Evolutionary conservation across 2,113 vertebrate species (phyloP).

Genomic region (Cottus gobio): DNA sequence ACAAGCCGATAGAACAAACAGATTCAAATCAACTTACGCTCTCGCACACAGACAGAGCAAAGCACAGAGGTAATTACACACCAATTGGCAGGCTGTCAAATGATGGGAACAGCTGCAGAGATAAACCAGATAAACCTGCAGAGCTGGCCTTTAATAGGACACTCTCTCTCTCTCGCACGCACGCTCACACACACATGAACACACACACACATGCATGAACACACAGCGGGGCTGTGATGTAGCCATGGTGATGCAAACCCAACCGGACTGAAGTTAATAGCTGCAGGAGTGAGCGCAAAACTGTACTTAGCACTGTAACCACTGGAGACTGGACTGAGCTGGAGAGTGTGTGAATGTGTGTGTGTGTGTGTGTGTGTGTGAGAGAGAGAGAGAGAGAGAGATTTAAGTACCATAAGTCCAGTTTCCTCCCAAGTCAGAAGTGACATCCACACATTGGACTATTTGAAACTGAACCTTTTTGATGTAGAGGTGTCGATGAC

Average conservation of each 20-base stretch:
- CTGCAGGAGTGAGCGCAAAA: conserved; percentile 13
- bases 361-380: background rate
- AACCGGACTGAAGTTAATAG: conserved; percentile 46
- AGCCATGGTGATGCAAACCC: conserved; percentile 46
- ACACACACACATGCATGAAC: background rate
- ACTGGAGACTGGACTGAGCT: conserved; percentile 10
- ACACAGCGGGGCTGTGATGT: conserved; percentile 22
- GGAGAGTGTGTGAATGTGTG: background rate
- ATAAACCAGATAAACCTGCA: conserved; percentile 74
- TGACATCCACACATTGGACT: background rate
- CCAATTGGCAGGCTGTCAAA: conserved; percentile 25
- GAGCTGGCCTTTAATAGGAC: conserved; percentile 31
- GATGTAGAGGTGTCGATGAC: background rate
- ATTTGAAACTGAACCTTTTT: conserved; percentile 4
- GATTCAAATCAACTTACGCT: background rate
- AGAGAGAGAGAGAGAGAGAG: no score
- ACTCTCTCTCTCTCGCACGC: background rate
- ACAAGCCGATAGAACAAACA: background rate
- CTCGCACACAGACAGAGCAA: background rate
- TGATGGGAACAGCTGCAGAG: conserved; percentile 57
- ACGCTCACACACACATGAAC: background rate
- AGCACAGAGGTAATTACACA: conserved; percentile 55
- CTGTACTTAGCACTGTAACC: conserved; percentile 30
- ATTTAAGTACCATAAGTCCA: background rate
- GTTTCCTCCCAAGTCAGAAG: conserved; percentile 4